Evolutionary conservation across 2,113 vertebrate species (phyloP).

Genomic region (Embiotoca jacksoni): DNA sequence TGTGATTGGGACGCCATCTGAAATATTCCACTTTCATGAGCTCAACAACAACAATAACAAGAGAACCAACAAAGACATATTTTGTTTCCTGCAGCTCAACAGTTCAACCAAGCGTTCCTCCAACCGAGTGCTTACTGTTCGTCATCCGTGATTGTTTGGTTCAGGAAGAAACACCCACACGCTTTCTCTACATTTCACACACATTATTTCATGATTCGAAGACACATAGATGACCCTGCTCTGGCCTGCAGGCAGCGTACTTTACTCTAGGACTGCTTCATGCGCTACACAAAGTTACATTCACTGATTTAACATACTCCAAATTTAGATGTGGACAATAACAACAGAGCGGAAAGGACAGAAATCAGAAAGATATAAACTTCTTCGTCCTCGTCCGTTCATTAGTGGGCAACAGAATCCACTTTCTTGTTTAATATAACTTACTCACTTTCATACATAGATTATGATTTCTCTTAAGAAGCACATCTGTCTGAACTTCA

Average conservation of each 20-base stretch:
- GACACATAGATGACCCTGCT: slow-evolving; percentile 12
- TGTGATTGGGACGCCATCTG: background rate
- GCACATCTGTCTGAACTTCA: slow-evolving; percentile 25
- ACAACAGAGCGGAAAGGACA: background rate
- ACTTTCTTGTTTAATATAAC: slow-evolving; percentile 22
- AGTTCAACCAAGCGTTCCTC: slow-evolving; percentile 10
- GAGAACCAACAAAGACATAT: background rate
- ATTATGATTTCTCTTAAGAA: slow-evolving; percentile 11
- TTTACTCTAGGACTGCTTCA: background rate
- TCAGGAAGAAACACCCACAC: slow-evolving; percentile 28
- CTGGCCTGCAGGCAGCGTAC: slow-evolving; percentile 38
- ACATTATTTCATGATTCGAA: slow-evolving; percentile 38
- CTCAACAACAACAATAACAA: background rate
- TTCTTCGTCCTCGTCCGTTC: background rate
- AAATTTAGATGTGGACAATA: slow-evolving; percentile 44
- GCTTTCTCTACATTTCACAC: slow-evolving; percentile 13
- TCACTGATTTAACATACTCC: slow-evolving; percentile 17
- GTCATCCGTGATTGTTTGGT: background rate
- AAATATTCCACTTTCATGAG: slow-evolving; percentile 1
- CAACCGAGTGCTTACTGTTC: background rate
- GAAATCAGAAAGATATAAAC: background rate
- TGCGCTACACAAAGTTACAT: background rate
- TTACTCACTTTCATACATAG: slow-evolving; percentile 21
- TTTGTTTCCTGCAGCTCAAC: slow-evolving; percentile 8
- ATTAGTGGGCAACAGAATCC: slow-evolving; percentile 11